Base-by-base conservation (phyloP, 2,888 invertebrate species). In the Perdita meconis region DNA sequence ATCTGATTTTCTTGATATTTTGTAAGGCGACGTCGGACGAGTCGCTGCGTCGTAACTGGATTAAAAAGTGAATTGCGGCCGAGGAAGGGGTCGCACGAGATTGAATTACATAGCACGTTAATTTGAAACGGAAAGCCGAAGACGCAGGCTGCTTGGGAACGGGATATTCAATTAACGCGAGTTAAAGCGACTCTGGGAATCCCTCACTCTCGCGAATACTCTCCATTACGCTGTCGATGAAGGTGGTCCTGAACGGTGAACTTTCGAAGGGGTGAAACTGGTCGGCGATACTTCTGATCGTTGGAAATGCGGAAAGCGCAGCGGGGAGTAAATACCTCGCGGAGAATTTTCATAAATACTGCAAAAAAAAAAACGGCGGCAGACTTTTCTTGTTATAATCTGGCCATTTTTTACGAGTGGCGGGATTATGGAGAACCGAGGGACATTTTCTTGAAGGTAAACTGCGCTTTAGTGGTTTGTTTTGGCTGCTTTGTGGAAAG, bases 1-100 rank as follows among this genome's bases (percentile, higher is more conserved):
- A 76, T 78, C 63, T 76, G 69, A 76, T 77, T 77, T 76, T 56
- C 78, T 61, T 65, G 69, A 69, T 69, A 69, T 76, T 65, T 78
- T 51, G 60, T 55, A 68, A 65, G 65, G 74, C 74, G 59, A n/a
- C 53, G 44, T 60, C 59, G 42, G 26, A 40, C 55, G 26, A 10
- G 57, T 47, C 57, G 22, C 50, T 30, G 22, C 40, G 5, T 16
- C 3, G 26, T 73, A 75, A 75, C 55, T 6, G 16, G 24, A 64
- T 75, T 75, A 75, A 75, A 73, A 75, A 73, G 22, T 36, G 75
- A 60, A 60, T 44, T 56, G 51, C 10, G 16, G 40, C 55, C 44
- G 50, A 16, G 26, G 53, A n/a, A 51, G 16, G 40, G 13, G 36
- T 38, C 38, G 22, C 16, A 16, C 1, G 34, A 1, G 51, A 73